Conservation (phyloP, 1,140 invertebrate genomes). For the Zophobas atratus region DNA sequence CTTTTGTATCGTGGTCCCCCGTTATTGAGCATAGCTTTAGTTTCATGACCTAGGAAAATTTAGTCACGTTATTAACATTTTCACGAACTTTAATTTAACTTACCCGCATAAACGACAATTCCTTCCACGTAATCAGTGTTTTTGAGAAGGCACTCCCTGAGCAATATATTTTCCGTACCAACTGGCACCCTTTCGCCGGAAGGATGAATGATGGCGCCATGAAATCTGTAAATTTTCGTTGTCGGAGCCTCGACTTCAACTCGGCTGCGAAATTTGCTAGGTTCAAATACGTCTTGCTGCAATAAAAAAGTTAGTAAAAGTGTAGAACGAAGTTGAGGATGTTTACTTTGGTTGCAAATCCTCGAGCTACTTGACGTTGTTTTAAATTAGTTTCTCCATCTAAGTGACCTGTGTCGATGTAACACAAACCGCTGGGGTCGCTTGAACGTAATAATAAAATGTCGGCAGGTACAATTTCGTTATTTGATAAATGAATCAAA, state of each 20-base stretch:
- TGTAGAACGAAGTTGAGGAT: constrained; percentile 1
- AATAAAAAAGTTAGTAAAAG: constrained; percentile 51
- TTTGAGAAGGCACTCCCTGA: constrained; percentile 94
- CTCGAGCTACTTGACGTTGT: constrained; percentile 88
- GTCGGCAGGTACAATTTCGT: constrained; percentile 97
- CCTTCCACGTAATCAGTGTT: constrained; percentile 96
- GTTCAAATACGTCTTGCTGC: constrained; percentile 80
- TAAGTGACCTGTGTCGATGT: constrained; percentile 97
- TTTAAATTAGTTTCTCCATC: constrained; percentile 99
- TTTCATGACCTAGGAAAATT: constrained; percentile 85
- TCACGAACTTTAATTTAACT: too few relatives aligned
- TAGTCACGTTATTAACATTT: constrained; percentile 54
- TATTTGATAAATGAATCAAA: constrained; percentile 95
- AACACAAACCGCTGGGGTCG: constrained; percentile 95
- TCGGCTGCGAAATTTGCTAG: constrained; percentile 85
- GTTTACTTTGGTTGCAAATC: constrained; percentile 76
- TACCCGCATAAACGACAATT: constrained; percentile 96
- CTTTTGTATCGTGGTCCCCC: constrained; percentile 96
- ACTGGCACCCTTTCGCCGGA: constrained; percentile 86
- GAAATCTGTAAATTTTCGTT: constrained; percentile 96
- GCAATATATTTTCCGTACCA: constrained; percentile 92
- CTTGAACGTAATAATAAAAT: constrained; percentile 91
- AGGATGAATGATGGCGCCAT: constrained; percentile 89
- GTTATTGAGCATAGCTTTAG: constrained; percentile 98
- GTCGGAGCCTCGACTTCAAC: constrained; percentile 95